Conservation (phyloP, 2,888 invertebrate genomes). For the Steinernema hermaphroditum region DNA sequence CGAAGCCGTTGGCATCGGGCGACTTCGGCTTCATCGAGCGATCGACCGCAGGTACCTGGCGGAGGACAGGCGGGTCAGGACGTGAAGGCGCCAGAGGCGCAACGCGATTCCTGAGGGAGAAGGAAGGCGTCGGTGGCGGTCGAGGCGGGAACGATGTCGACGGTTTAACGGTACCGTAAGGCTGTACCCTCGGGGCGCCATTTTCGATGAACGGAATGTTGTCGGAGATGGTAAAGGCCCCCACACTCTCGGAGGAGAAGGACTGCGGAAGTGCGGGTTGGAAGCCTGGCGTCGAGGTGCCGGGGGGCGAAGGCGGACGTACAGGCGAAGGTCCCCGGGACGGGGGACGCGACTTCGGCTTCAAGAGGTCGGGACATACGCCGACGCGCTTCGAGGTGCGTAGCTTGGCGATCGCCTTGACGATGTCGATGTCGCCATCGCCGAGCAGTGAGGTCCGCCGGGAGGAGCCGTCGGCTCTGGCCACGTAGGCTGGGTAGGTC, state of each 20-base stretch:
- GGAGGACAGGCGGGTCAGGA: background rate
- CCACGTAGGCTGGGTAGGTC: slow-evolving; percentile 5
- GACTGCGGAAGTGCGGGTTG: background rate
- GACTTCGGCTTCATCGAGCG: background rate
- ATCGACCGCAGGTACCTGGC: background rate
- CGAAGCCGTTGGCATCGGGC: background rate
- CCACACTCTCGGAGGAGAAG: background rate
- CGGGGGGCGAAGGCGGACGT: background rate
- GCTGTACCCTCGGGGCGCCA: background rate
- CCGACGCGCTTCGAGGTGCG: background rate
- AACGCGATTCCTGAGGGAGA: background rate
- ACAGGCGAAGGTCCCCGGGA: background rate
- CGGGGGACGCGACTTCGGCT: background rate
- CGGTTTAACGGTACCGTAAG: background rate
- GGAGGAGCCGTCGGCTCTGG: background rate
- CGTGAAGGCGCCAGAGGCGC: background rate
- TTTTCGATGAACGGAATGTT: slow-evolving; percentile 1
- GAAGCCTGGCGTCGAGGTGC: background rate
- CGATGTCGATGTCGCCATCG: slow-evolving; percentile 2
- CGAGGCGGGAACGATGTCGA: background rate
- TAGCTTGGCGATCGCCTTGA: slow-evolving; percentile 2
- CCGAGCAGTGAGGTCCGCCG: background rate
- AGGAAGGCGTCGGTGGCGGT: background rate
- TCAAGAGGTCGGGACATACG: background rate
- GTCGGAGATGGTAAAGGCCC: background rate